These are phyloP conservation scores for Calameuta filiformis DNA, from an alignment of 2,888 invertebrate genomes.

Conservation along the genomic window DNA sequence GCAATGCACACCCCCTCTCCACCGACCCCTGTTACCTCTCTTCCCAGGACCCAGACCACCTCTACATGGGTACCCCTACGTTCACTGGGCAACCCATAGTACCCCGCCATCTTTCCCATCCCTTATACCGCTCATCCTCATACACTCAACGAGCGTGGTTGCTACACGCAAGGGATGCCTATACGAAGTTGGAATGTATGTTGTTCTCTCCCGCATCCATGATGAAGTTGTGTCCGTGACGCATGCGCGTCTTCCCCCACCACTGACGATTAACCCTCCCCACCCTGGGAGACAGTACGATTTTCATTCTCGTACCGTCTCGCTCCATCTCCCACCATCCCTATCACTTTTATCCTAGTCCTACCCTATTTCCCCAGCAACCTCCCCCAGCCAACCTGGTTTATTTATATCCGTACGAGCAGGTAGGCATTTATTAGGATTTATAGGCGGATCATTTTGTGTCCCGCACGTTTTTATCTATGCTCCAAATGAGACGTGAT, in stretches of 20 bases:
- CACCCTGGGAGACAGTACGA: neutral
- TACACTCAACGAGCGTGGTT: conserved; percentile 36
- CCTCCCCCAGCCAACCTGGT: conserved; percentile 28
- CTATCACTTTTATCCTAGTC: neutral
- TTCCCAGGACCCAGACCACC: conserved; percentile 26
- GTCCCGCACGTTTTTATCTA: conserved; percentile 40
- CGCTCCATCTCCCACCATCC: conserved; percentile 2
- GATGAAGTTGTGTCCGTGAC: conserved; percentile 47
- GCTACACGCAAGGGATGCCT: conserved; percentile 19
- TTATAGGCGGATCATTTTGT: conserved; percentile 59
- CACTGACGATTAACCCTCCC: no score
- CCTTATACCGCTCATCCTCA: conserved; percentile 33
- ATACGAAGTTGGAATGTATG: conserved; percentile 23
- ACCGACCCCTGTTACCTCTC: conserved; percentile 22
- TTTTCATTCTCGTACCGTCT: neutral
- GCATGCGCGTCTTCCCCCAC: conserved; percentile 9
- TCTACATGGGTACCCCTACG: conserved; percentile 28
- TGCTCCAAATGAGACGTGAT: conserved; percentile 49
- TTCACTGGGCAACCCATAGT: neutral
- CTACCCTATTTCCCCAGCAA: neutral
- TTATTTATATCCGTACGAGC: conserved; percentile 50
- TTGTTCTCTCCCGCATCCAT: conserved; percentile 37
- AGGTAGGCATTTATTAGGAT: conserved; percentile 63
- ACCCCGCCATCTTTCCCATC: conserved; percentile 33
- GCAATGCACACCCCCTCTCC: conserved; percentile 64